Conservation (phyloP, 2,113 vertebrate genomes). For the Notothenia coriiceps region DNA sequence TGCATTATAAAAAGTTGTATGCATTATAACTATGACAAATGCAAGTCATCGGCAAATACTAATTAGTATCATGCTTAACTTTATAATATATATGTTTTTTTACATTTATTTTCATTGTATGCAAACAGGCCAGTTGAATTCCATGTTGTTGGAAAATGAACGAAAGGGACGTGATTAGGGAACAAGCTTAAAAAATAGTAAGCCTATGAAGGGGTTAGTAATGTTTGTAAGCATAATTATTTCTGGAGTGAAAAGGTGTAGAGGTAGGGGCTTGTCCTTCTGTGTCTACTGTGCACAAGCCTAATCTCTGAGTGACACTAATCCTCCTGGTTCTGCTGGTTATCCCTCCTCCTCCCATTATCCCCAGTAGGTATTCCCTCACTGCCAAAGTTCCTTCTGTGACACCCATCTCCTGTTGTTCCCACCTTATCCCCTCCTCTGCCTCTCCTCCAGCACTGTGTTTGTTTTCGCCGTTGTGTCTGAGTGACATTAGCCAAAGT, state of each 20-base stretch:
- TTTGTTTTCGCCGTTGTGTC: slow-evolving; percentile 78
- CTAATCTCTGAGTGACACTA: slow-evolving; percentile 78
- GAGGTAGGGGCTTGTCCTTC: slow-evolving; percentile 48
- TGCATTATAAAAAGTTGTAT: no score
- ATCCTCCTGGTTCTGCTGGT: slow-evolving; percentile 78
- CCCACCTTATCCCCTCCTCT: slow-evolving; percentile 46
- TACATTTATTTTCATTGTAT: background rate
- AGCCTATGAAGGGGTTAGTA: slow-evolving; percentile 28
- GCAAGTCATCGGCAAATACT: no score
- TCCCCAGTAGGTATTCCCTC: slow-evolving; percentile 69
- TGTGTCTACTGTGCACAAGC: slow-evolving; percentile 58
- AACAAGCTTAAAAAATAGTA: background rate
- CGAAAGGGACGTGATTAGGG: background rate
- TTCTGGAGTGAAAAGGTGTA: slow-evolving; percentile 51
- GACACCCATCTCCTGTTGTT: slow-evolving; percentile 41
- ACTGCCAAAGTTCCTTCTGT: slow-evolving; percentile 62
- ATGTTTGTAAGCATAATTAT: slow-evolving; percentile 63
- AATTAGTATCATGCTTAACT: no score
- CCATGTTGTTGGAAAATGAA: background rate
- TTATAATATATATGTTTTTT: no score
- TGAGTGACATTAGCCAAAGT: slow-evolving; percentile 76
- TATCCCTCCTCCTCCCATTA: slow-evolving; percentile 60
- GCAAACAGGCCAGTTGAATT: background rate
- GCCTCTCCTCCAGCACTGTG: slow-evolving; percentile 48
- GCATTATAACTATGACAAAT: no score